phyloP scores from a whole-genome alignment of 2,888 invertebrate genomes.

The Acanthosepion esculentum region DNA sequence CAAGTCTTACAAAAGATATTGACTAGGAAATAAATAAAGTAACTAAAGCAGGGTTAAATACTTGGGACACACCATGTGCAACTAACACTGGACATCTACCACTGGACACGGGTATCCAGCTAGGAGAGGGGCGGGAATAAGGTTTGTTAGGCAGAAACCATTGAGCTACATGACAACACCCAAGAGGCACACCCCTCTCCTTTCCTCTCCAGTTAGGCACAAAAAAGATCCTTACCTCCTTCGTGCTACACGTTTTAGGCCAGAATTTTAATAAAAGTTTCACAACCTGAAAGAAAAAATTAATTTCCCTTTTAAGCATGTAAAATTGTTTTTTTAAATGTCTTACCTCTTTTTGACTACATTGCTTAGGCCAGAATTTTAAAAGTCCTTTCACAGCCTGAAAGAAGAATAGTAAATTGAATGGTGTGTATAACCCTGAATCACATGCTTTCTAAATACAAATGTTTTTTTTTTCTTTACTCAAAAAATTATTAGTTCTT shows the following conservation, averaged over 20 bases:
- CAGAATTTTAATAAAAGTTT: constrained; percentile 45
- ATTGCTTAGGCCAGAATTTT: constrained; percentile 99
- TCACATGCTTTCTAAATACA: not conserved
- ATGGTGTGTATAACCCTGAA: not conserved
- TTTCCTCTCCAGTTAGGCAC: constrained; percentile 35
- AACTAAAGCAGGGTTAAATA: not conserved
- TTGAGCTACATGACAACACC: constrained; percentile 33
- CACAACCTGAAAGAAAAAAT: constrained; percentile 46
- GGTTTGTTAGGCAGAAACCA: not conserved
- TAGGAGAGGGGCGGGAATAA: not conserved
- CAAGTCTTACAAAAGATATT: not conserved
- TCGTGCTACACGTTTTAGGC: constrained; percentile 45
- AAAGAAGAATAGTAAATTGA: constrained; percentile 52
- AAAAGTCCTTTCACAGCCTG: constrained; percentile 89
- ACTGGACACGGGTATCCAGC: constrained; percentile 23
- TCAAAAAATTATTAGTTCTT: too few relatives aligned
- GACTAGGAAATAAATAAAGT: not conserved
- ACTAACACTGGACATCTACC: not conserved
- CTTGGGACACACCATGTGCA: not conserved
- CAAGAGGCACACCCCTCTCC: constrained; percentile 33
- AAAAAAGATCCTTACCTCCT: constrained; percentile 42
- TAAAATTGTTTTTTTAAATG: constrained; percentile 5
- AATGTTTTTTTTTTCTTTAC: not conserved
- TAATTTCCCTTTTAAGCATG: constrained; percentile 25
- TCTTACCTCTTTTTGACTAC: constrained; percentile 92